A percentile compares a stretch with the other conserved stretches of the same genome.
These are phyloP conservation scores for Adelosebastes latens DNA, from an alignment of 2,797 vertebrate species.

Conservation along the genomic window DNA sequence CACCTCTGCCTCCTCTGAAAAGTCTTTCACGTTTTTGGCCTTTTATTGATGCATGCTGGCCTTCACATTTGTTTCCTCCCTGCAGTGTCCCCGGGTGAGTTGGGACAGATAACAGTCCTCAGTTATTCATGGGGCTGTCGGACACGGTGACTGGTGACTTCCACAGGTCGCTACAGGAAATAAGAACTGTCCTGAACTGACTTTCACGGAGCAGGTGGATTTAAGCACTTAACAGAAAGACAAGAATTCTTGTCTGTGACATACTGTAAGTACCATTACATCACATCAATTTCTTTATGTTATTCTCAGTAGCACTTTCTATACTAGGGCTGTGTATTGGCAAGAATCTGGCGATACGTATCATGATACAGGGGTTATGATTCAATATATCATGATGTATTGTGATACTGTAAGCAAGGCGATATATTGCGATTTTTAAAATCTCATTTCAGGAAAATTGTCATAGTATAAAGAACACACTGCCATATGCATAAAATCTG, in stretches of 20 bases:
- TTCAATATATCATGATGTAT: too few relatives aligned
- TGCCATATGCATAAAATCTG: too few relatives aligned
- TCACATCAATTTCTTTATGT: not conserved
- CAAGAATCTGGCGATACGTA: too few relatives aligned
- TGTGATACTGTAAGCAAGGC: too few relatives aligned
- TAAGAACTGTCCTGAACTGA: slow-evolving; percentile 17
- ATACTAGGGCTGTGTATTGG: not conserved
- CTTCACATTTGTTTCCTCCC: slow-evolving; percentile 72
- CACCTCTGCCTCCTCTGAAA: slow-evolving; percentile 31
- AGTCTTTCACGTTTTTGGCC: slow-evolving; percentile 47
- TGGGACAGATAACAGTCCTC: slow-evolving; percentile 65
- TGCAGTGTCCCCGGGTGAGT: slow-evolving; percentile 61
- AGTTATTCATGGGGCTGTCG: slow-evolving; percentile 79
- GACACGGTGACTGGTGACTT: slow-evolving; percentile 71
- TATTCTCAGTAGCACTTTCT: not conserved
- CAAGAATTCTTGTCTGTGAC: not conserved
- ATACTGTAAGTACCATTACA: not conserved
- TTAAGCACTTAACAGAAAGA: not conserved
- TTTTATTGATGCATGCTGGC: slow-evolving; percentile 62
- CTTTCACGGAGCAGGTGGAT: slow-evolving; percentile 2
- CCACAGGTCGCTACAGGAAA: slow-evolving; percentile 53
- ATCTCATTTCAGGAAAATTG: too few relatives aligned
- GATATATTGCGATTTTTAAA: too few relatives aligned
- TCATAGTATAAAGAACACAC: too few relatives aligned
- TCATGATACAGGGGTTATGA: too few relatives aligned